phyloP scores from a whole-genome alignment of 2,113 vertebrate genomes.

The Megaleporinus macrocephalus region DNA sequence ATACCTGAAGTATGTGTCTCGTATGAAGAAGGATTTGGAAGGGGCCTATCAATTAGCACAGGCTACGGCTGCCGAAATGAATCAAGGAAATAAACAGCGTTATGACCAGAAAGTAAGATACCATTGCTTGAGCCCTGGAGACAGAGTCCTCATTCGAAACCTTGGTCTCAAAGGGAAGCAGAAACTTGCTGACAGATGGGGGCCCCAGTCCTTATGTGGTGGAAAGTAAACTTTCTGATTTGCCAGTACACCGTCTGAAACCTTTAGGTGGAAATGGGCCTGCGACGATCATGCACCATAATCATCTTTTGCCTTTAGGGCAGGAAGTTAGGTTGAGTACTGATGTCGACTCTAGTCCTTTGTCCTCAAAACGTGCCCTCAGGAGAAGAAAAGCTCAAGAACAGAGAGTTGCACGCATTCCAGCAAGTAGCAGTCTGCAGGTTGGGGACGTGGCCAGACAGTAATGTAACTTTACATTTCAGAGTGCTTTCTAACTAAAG shows the following conservation, averaged over 20 bases:
- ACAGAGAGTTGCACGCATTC: too few species aligned
- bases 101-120: background rate
- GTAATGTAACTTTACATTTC: too few species aligned
- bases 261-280: too few species aligned
- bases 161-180: constrained; percentile 20
- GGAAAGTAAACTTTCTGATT: background rate
- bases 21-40: background rate
- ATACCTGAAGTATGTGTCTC: background rate
- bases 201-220: background rate
- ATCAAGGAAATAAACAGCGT: background rate
- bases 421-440: too few species aligned
- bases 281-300: too few species aligned
- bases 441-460: too few species aligned
- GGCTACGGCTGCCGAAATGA: background rate
- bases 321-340: too few species aligned
- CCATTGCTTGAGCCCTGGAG: constrained; percentile 5
- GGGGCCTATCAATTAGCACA: background rate
- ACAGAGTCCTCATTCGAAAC: constrained; percentile 39
- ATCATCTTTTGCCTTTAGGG: too few species aligned
- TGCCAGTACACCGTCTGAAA: constrained; percentile 23
- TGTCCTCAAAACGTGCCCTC: too few species aligned
- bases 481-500: too few species aligned
- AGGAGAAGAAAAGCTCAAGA: too few species aligned
- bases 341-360: too few species aligned
- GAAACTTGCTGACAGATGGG: constrained; percentile 32